Base-by-base conservation (phyloP, 2,113 vertebrate species). In the Coptodon bakossiorum region DNA sequence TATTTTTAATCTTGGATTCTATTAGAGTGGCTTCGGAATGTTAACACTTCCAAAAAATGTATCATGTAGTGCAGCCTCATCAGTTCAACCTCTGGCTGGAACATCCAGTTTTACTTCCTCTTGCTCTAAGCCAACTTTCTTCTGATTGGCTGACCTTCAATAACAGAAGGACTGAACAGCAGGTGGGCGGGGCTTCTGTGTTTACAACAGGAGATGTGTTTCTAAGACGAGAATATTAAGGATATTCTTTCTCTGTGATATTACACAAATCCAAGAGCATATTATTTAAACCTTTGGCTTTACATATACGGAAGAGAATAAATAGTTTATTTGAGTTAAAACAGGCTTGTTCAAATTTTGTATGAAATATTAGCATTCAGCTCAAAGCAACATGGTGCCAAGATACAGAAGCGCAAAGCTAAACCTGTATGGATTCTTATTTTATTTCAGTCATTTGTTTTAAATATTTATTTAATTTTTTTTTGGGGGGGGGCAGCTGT, bases 241-340 rank as follows among this genome's bases (percentile, higher is more conserved):
- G 19, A 68, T 68, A 13, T 40, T 68, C 3, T 68, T 40, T 38
- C 36, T 71, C 36, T 43, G 66, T 24, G 6, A 40, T 43, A 43
- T 3, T n/a, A 71, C 38, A 24, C n/a, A 71, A 16, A 71, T 22
- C 12, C 63, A 71, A 24, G 0, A 71, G 38, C 43, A 71, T 71
- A 66, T 38, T 66, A 66, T 66, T 66, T 66, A 66, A 66, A 38
- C 34, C 10, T 5, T n/a, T 38, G 4, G 34, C 34, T 38, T 2
- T 66, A 24, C 38, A 43, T 43, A 24, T 71, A 71, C 0, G 0
- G 11, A 43, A 13, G 11, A 43, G 3, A 11, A 43, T 43, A 43
- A 43, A 3, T 12, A 4, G 11, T 43, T 40, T 22, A 22, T 22
- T 22, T 22, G 22, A 22, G 22, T 22, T 22, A 22, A 22, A 22